Evolutionary conservation across 2,797 vertebrate genomes (phyloP).

Genomic region (Ctenosaura bakeri): DNA sequence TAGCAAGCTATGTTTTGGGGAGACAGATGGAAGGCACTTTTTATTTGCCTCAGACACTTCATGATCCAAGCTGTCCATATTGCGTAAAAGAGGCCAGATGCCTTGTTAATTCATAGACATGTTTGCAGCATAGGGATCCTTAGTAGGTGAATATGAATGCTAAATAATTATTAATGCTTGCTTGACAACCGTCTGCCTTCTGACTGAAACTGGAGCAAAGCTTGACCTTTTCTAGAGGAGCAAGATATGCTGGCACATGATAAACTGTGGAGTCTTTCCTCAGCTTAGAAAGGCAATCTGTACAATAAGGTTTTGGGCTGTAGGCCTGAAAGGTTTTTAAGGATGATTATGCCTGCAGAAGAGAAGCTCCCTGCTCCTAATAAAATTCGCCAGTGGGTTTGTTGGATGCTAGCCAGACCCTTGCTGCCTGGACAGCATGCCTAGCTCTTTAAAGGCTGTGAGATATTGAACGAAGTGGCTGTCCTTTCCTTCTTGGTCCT

Average conservation of each 20-base stretch:
- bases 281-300: slow-evolving; percentile 48
- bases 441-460: background rate
- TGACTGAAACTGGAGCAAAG: slow-evolving; percentile 77
- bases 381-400: background rate
- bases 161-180: slow-evolving; percentile 81
- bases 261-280: slow-evolving; percentile 45
- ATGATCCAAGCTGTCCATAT: slow-evolving; percentile 81
- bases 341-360: background rate
- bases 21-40: slow-evolving; percentile 81
- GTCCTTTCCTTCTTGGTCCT: background rate
- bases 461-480: no score
- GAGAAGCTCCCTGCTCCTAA: background rate
- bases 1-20: slow-evolving; percentile 76
- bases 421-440: background rate
- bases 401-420: background rate
- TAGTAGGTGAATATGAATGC: slow-evolving; percentile 81
- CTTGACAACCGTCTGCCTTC: slow-evolving; percentile 79
- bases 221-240: slow-evolving; percentile 75
- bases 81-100: slow-evolving; percentile 81
- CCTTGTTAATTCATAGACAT: slow-evolving; percentile 82
- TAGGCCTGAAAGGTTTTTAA: background rate
- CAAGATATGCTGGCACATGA: slow-evolving; percentile 70
- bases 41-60: slow-evolving; percentile 81
- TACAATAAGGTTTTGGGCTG: slow-evolving; percentile 32
- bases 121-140: slow-evolving; percentile 77